Evolutionary conservation across 2,888 invertebrate genomes (phyloP).

Genomic region (Plebejus argus): DNA sequence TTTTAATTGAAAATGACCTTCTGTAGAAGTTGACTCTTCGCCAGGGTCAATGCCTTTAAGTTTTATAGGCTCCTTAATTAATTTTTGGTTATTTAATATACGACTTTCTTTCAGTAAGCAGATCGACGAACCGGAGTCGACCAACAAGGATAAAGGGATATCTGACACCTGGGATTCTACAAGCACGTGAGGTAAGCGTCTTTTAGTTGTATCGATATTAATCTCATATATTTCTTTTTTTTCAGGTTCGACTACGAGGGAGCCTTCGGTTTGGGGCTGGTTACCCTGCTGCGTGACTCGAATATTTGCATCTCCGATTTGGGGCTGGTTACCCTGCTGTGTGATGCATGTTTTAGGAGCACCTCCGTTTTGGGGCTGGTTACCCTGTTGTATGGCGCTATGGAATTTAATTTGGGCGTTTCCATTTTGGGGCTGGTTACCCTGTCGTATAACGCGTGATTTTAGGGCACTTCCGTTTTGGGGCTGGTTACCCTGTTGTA

Average conservation of each 20-base stretch:
- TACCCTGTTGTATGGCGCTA: too few species aligned
- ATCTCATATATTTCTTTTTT: constrained; percentile 24
- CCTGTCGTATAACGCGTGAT: too few species aligned
- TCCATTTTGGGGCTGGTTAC: too few species aligned
- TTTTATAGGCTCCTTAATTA: constrained; percentile 34
- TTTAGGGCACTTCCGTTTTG: too few species aligned
- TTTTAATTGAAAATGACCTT: constrained; percentile 40
- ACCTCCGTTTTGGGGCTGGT: too few species aligned
- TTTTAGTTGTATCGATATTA: constrained; percentile 26
- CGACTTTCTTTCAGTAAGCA: constrained; percentile 35
- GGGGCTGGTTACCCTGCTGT: too few species aligned
- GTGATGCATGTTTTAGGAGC: neutral
- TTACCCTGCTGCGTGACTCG: constrained; percentile 3
- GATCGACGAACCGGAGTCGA: constrained; percentile 39
- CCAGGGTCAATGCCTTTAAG: constrained; percentile 37
- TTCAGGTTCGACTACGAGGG: neutral
- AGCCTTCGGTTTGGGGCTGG: constrained; percentile 17
- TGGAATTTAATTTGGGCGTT: too few species aligned
- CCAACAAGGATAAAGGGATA: constrained; percentile 31
- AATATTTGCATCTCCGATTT: too few species aligned
- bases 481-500: too few species aligned
- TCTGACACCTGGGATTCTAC: constrained; percentile 3
- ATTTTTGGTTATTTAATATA: constrained; percentile 17
- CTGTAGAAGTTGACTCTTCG: constrained; percentile 28
- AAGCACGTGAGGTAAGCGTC: constrained; percentile 2